Conservation (phyloP, 1,140 invertebrate genomes). For the Rhagoletis zephyria region DNA sequence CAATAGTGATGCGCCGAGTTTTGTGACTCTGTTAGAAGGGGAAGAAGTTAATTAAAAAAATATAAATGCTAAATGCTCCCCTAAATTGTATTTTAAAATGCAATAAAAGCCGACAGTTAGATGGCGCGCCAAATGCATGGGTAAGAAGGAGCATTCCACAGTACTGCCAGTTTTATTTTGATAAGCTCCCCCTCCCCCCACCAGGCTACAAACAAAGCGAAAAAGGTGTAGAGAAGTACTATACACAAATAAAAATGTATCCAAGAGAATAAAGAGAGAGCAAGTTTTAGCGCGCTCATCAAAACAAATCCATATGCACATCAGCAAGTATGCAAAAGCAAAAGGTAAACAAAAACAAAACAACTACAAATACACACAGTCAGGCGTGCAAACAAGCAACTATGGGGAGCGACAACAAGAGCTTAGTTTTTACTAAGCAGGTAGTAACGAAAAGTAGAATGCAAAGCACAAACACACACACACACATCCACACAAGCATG, state of each 20-base stretch:
- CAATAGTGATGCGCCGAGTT: no score
- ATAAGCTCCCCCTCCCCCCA: neutral
- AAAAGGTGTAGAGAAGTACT: no score
- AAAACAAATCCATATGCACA: neutral
- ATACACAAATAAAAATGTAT: neutral
- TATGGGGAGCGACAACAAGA: neutral
- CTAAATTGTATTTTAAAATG: neutral
- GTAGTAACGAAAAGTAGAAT: neutral
- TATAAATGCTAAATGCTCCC: slow-evolving; percentile 56
- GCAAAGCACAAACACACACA: neutral
- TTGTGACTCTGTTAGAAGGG: no score
- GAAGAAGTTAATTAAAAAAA: no score
- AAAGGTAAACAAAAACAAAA: neutral
- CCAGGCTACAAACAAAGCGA: no score
- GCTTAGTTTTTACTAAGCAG: neutral
- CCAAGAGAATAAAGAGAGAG: neutral
- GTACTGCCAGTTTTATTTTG: neutral
- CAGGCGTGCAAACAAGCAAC: neutral
- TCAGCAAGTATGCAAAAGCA: neutral
- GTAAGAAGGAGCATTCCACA: neutral
- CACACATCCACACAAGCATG: neutral
- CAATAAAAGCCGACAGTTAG: neutral
- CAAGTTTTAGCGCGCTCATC: neutral
- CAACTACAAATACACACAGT: neutral
- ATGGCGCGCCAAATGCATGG: neutral